These are phyloP conservation scores for Carassius carassius DNA, from an alignment of 2,113 vertebrate species.

Conservation along the genomic window DNA sequence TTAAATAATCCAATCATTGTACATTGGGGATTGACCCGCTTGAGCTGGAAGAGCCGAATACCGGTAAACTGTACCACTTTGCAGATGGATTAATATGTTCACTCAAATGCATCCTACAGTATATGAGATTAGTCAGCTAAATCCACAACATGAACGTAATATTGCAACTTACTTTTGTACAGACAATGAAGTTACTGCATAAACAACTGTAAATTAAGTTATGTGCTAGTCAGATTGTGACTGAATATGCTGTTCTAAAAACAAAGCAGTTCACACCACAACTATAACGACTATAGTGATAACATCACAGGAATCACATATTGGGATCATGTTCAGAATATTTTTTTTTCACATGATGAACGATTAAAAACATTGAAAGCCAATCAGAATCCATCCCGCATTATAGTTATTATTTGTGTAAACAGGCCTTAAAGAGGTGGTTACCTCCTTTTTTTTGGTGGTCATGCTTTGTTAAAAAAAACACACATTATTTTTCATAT, in stretches of 20 bases:
- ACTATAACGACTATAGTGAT: no score
- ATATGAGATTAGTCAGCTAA: neutral
- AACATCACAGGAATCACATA: no score
- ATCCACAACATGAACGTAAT: neutral
- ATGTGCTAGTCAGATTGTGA: neutral
- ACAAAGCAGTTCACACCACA: no score
- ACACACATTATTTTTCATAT: no score
- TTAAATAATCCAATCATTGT: constrained; percentile 22
- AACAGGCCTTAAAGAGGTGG: no score
- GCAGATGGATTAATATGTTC: constrained; percentile 16
- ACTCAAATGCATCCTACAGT: constrained; percentile 11
- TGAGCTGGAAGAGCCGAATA: constrained; percentile 12
- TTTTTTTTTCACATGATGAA: no score
- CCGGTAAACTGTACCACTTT: constrained; percentile 5
- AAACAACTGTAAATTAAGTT: neutral
- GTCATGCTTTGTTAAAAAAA: no score
- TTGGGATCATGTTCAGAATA: no score
- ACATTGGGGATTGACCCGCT: neutral
- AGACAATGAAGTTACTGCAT: neutral
- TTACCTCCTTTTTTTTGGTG: no score
- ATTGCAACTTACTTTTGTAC: neutral
- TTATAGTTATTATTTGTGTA: no score
- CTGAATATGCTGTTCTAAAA: neutral
- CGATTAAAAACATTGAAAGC: no score
- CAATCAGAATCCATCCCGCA: no score